Base-by-base conservation (phyloP, 2,888 invertebrate genomes). In the Boloria selene region DNA sequence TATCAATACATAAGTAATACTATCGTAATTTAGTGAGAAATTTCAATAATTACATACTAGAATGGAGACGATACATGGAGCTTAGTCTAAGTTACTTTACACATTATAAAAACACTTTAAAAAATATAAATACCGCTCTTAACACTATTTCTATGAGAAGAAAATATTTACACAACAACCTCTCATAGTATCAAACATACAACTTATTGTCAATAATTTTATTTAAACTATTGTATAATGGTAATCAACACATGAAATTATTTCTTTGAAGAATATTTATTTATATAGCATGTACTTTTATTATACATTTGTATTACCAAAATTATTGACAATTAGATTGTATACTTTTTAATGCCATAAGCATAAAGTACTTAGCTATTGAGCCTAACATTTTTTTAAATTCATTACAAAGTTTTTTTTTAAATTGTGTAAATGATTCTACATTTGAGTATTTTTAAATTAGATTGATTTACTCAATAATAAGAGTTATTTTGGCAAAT, bases 111-210 rank as follows among this genome's bases (percentile, higher is more conserved):
- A 84, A 85, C 79, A 79, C 81, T 81, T 81, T 87, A 82, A 77
- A 87, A 87, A 87, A 88, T 86, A 87, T 86, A 83, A 81, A 83
- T 79, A 80, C 80, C 71, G 69, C 77, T 78, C 79, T 79, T 81
- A 77, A 75, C 67, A 71, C 79, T 82, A 82, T 74, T 70, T 71
- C 83, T 89, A 87, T 78, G 63, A 77, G 81, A 84, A 74, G 71
- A 72, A 74, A 85, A 81, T 88, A 88, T 89, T 80, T 86, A 89
- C 90, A 89, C 82, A 83, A 84, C 79, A 83, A 76, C 68, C 69
- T 65, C 62, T 60, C 61, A 65, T 31, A 56, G 51, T 52, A 59
- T 13, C 44, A 17, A 16, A 13, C 50, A 51, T 56, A 53, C 26
- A 58, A 4, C 47, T 51, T 59, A 52, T 58, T 6, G 51, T 31